Conservation (phyloP, 2,888 invertebrate species). For the Drosophila peninsularis region DNA sequence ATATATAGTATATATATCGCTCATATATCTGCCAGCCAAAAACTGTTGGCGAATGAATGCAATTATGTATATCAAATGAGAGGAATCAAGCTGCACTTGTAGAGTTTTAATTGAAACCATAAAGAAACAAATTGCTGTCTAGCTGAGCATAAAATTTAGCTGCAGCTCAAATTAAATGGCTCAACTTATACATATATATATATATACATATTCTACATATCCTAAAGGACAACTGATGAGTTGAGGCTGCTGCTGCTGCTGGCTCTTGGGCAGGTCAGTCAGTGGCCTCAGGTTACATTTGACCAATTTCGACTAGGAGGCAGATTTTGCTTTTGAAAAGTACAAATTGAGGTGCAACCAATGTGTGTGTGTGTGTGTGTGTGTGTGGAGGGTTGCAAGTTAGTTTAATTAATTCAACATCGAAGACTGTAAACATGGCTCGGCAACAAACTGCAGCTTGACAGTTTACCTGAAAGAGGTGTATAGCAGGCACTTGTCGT, state of each 20-base stretch:
- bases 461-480: conserved; percentile 81
- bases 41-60: background rate
- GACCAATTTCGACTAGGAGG: conserved; percentile 60
- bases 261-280: conserved; percentile 25
- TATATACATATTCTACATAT: conserved; percentile 29
- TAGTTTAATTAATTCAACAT: conserved; percentile 80
- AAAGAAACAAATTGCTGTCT: background rate
- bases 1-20: too few relatives aligned
- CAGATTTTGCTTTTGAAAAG: conserved; percentile 59
- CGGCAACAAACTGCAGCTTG: conserved; percentile 57
- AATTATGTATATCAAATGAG: background rate
- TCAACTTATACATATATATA: conserved; percentile 26
- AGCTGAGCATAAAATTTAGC: background rate
- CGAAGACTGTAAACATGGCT: conserved; percentile 69
- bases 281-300: conserved; percentile 73
- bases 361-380: conserved; percentile 14
- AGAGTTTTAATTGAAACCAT: conserved; percentile 9
- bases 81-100: conserved; percentile 6
- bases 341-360: conserved; percentile 58
- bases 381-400: conserved; percentile 51
- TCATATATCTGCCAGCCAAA: background rate
- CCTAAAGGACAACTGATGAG: conserved; percentile 58
- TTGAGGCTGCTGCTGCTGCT: conserved; percentile 6
- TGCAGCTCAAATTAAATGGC: conserved; percentile 24
- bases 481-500: conserved; percentile 78